These are phyloP conservation scores for Temnothorax rugatulus DNA, from an alignment of 2,888 invertebrate species.

Conservation along the genomic window DNA sequence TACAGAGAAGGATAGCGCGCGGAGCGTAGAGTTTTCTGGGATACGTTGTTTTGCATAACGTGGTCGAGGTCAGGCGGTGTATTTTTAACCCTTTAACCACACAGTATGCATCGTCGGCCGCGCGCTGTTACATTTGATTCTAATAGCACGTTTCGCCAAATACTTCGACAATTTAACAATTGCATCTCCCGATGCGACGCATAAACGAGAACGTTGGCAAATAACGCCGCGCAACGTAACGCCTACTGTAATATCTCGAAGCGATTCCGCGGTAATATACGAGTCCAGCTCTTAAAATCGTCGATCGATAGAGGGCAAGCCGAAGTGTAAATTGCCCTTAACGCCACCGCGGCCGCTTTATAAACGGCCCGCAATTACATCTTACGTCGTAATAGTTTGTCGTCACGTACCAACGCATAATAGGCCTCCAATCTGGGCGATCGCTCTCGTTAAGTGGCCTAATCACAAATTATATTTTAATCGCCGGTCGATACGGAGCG, in stretches of 20 bases:
- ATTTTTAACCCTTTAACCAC: conserved; percentile 49
- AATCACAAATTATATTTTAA: conserved; percentile 83
- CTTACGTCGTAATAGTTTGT: conserved; percentile 75
- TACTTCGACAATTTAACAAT: background rate
- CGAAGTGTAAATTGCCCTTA: conserved; percentile 53
- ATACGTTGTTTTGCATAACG: conserved; percentile 55
- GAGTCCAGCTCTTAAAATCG: conserved; percentile 10
- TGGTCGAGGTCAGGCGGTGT: conserved; percentile 50
- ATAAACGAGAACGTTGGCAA: background rate
- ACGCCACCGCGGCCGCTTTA: conserved; percentile 46
- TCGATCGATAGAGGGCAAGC: conserved; percentile 10
- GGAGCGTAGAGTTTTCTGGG: conserved; percentile 33
- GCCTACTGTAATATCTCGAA: background rate
- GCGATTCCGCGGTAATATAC: conserved; percentile 10
- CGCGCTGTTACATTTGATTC: conserved; percentile 27
- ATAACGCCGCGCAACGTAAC: no score
- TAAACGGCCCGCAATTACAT: conserved; percentile 72
- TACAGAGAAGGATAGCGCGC: background rate
- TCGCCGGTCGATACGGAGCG: conserved; percentile 76
- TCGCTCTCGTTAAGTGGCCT: conserved; percentile 80
- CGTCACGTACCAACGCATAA: conserved; percentile 75
- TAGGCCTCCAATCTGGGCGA: conserved; percentile 75
- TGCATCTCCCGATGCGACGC: background rate
- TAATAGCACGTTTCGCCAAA: background rate
- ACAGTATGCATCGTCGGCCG: conserved; percentile 19